Evolutionary conservation across 2,113 vertebrate species (phyloP), one percentile per base, ranked within the genome.

Genomic region (Shinisaurus crocodilurus): DNA sequence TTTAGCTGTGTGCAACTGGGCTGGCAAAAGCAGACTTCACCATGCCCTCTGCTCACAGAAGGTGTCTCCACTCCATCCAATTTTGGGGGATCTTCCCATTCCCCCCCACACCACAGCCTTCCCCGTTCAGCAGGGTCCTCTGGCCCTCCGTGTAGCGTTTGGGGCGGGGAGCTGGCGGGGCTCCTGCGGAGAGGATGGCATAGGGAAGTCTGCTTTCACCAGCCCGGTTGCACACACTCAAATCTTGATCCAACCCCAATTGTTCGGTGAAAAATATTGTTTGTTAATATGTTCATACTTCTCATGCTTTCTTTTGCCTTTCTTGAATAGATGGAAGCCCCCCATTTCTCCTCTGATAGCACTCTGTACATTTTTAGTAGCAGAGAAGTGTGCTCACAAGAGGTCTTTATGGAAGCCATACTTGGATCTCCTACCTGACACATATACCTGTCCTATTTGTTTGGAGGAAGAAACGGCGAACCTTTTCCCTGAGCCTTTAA

Each of bases 281-380:
- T 29, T 85, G 43, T 45, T 25, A 54, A 80, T 25, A 13, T 70
- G 7, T 75, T 83, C n/a, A 10, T 23, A 23, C 34, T 50, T 77
- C 76, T 92, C 74, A 37, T 89, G 1, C 76, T 77, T 1, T 88
- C 1, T 89, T 93, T 91, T 94, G 48, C 79, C 80, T 93, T 92
- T 90, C 90, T 89, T 74, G 20, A 37, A 87, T 86, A 98, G 98
- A 34, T 98, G 97, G 97, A 96, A 86, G 86, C 97, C 97, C 65
- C 95, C 95, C 1, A 91, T 96, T 6, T 99, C 99, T 76, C 98
- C 99, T 23, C 91, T 99, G 87, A 60, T 98, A 95, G 98, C 95
- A 0, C 97, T 99, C 85, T 99, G 99, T 83, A 96, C 98, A 0
- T 99, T 99, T 96, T 95, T 99, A 88, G 96, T 99, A 81, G 97